These are phyloP conservation scores for Drosophila nr. perissopoda DNA, from an alignment of 2,888 invertebrate species.

Conservation along the genomic window DNA sequence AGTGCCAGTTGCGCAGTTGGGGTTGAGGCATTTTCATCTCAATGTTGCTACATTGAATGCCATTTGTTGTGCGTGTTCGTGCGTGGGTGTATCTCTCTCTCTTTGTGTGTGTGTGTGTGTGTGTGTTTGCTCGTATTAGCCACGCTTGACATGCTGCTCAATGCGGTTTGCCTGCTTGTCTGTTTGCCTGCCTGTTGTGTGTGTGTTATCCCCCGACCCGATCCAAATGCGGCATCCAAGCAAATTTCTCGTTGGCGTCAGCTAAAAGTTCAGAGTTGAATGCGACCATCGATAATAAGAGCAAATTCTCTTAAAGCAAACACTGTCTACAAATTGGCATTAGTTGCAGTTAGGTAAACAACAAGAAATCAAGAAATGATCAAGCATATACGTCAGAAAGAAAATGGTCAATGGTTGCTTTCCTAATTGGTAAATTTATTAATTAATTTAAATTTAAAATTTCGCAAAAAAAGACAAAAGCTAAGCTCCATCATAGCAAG, in stretches of 20 bases:
- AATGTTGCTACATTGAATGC: conserved; percentile 58
- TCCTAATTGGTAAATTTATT: too few species aligned
- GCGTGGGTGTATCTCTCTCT: not conserved
- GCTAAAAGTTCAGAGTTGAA: conserved; percentile 78
- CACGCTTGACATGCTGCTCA: conserved; percentile 65
- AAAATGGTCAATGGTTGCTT: not conserved
- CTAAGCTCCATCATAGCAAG: too few species aligned
- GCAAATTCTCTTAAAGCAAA: conserved; percentile 30
- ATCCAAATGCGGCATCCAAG: conserved; percentile 16
- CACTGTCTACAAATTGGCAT: conserved; percentile 9
- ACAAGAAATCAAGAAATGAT: not conserved
- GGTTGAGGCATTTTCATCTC: conserved; percentile 10
- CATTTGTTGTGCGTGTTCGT: conserved; percentile 61
- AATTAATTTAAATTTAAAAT: too few species aligned
- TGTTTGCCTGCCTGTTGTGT: conserved; percentile 9
- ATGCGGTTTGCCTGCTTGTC: conserved; percentile 20
- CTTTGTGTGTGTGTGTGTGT: conserved; percentile 13
- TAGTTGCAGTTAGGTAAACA: not conserved
- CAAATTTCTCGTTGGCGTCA: conserved; percentile 49
- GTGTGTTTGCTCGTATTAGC: conserved; percentile 52
- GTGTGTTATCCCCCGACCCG: not conserved
- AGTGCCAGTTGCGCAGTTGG: conserved; percentile 45
- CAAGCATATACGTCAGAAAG: not conserved
- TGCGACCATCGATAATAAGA: conserved; percentile 59
- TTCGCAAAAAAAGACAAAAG: too few species aligned